Evolutionary conservation across 1,140 invertebrate genomes (phyloP).

Genomic region (Homarus americanus): DNA sequence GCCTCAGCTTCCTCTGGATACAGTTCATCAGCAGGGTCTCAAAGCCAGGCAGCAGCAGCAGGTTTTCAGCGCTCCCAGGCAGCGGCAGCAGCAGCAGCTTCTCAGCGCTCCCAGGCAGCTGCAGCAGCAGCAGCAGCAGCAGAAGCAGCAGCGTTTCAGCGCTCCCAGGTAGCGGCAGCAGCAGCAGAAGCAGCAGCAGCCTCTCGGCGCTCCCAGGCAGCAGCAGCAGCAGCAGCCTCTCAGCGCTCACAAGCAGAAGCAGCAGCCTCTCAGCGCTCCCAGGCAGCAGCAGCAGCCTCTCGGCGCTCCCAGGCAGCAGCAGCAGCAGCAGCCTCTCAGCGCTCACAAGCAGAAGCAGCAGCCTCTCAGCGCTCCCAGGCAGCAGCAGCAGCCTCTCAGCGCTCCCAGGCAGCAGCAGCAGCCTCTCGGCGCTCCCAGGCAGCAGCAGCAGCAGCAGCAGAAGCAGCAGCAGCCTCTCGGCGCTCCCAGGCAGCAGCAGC

Average conservation of each 20-base stretch:
- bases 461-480: neutral
- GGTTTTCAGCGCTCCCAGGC: neutral
- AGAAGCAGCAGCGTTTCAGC: neutral
- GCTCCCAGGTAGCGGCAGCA: neutral
- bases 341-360: neutral
- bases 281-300: neutral
- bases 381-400: neutral
- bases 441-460: neutral
- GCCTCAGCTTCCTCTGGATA: neutral
- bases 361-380: neutral
- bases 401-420: neutral
- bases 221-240: neutral
- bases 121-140: neutral
- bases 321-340: neutral
- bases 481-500: neutral
- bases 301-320: neutral
- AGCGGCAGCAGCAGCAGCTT: neutral
- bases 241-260: neutral
- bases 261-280: neutral
- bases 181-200: neutral
- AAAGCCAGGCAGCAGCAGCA: slow-evolving; percentile 2
- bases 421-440: too few relatives aligned
- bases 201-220: neutral
- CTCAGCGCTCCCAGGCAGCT: neutral
- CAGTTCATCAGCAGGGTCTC: too few relatives aligned